These are phyloP conservation scores for Tipula unca DNA, from an alignment of 2,888 invertebrate genomes.

Conservation along the genomic window DNA sequence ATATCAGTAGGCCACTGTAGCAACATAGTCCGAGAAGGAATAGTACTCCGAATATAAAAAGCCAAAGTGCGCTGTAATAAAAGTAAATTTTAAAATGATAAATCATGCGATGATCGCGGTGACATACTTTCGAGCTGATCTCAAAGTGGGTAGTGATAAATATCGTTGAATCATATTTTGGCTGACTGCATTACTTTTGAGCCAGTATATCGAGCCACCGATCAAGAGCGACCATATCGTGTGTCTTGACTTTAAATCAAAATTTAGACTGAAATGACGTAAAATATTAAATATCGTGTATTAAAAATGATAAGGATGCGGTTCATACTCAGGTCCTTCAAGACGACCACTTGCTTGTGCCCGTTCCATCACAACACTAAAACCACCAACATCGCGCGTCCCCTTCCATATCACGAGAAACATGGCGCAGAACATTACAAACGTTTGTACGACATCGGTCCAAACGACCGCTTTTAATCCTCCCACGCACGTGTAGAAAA, in stretches of 20 bases:
- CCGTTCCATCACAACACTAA: conserved; percentile 47
- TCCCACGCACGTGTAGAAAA: conserved; percentile 69
- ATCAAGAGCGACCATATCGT: conserved; percentile 61
- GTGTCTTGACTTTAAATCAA: conserved; percentile 63
- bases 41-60: conserved; percentile 69
- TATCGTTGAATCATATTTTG: conserved; percentile 76
- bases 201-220: conserved; percentile 64
- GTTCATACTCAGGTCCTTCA: conserved; percentile 50
- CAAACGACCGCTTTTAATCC: conserved; percentile 60
- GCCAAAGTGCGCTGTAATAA: conserved; percentile 46
- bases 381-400: conserved; percentile 54
- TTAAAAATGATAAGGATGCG: not conserved
- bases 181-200: conserved; percentile 63
- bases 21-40: conserved; percentile 68
- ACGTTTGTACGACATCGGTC: conserved; percentile 62
- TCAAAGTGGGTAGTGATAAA: conserved; percentile 56
- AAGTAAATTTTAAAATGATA: too few relatives aligned
- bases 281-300: not conserved
- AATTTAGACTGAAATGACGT: conserved; percentile 46
- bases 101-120: too few relatives aligned
- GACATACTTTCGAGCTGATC: conserved; percentile 49
- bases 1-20: conserved; percentile 78
- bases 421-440: conserved; percentile 62
- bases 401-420: conserved; percentile 55
- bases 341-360: conserved; percentile 52